These are phyloP conservation scores for Triplophysa siluroides DNA, from an alignment of 2,113 vertebrate genomes.

Conservation along the genomic window DNA sequence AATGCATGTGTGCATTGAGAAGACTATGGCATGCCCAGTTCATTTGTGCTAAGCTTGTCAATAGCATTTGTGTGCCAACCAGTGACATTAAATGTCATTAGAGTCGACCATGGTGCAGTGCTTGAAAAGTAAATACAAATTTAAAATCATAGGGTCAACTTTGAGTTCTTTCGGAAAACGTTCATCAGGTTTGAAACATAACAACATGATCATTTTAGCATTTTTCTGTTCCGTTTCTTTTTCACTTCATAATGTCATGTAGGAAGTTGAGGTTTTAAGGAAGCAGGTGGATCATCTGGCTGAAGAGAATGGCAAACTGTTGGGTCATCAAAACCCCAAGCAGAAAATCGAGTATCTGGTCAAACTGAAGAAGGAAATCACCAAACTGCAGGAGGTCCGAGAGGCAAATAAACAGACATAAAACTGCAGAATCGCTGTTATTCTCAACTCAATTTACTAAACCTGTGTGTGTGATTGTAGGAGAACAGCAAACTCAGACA, in stretches of 20 bases:
- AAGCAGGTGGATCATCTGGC: conserved; percentile 84
- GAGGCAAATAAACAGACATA: no score
- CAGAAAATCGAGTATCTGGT: conserved; percentile 97
- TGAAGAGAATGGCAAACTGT: conserved; percentile 92
- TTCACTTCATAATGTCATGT: neutral
- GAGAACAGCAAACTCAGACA: conserved; percentile 21
- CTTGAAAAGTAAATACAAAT: neutral
- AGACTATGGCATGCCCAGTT: no score
- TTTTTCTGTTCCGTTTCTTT: neutral
- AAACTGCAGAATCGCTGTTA: neutral
- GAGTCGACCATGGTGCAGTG: no score
- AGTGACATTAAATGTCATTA: neutral
- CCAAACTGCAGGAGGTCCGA: conserved; percentile 85
- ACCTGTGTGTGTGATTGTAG: neutral
- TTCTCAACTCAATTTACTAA: neutral
- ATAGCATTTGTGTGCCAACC: no score
- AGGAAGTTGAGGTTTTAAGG: conserved; percentile 85
- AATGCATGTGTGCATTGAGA: no score
- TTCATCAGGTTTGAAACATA: no score
- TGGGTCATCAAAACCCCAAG: conserved; percentile 91
- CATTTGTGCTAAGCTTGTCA: no score
- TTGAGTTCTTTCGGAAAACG: no score
- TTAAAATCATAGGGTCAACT: no score
- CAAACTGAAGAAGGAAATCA: conserved; percentile 90
- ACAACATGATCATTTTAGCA: neutral